Percentiles rank a stretch among this genome's conserved stretches.
phyloP scores from a whole-genome alignment of 64 coral and sea anemone genomes.

The Porites lutea region DNA sequence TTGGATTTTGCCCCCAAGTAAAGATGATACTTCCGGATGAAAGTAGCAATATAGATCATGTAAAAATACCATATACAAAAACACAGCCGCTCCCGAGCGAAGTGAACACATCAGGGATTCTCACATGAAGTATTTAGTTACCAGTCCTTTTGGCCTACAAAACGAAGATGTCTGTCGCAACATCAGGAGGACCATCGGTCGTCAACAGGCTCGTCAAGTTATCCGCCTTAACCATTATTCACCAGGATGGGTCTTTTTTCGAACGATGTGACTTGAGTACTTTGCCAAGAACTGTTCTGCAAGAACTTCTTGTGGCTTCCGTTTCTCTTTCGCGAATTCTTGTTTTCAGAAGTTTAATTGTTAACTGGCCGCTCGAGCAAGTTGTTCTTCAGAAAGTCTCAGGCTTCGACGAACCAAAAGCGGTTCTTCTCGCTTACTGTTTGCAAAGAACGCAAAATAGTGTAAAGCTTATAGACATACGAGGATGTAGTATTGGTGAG shows the following conservation, averaged over 20 bases:
- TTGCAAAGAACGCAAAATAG: conserved; percentile 34
- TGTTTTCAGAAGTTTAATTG: conserved; percentile 18
- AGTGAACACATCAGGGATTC: too few species aligned
- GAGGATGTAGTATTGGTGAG: conserved; percentile 69
- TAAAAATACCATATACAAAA: too few species aligned
- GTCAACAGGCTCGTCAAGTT: background rate
- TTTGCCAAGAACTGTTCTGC: conserved; percentile 46
- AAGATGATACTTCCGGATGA: too few species aligned
- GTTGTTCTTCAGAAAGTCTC: conserved; percentile 26
- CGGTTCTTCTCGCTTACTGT: conserved; percentile 56
- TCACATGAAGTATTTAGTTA: too few species aligned
- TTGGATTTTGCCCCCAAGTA: too few species aligned
- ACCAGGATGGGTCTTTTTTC: conserved; percentile 30
- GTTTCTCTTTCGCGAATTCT: conserved; percentile 38
- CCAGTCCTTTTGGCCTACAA: too few species aligned
- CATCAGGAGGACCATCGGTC: too few species aligned
- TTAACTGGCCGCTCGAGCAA: conserved; percentile 49
- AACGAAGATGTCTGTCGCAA: background rate
- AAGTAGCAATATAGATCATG: background rate
- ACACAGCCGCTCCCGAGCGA: too few species aligned
- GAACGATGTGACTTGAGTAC: conserved; percentile 10
- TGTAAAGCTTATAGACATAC: conserved; percentile 56
- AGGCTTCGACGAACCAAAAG: conserved; percentile 44
- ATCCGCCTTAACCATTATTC: conserved; percentile 14
- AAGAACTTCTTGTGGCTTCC: conserved; percentile 45